Percentiles rank a stretch among this genome's conserved stretches.
Conservation (phyloP, 2,888 invertebrate species). For the Eupithecia insigniata region DNA sequence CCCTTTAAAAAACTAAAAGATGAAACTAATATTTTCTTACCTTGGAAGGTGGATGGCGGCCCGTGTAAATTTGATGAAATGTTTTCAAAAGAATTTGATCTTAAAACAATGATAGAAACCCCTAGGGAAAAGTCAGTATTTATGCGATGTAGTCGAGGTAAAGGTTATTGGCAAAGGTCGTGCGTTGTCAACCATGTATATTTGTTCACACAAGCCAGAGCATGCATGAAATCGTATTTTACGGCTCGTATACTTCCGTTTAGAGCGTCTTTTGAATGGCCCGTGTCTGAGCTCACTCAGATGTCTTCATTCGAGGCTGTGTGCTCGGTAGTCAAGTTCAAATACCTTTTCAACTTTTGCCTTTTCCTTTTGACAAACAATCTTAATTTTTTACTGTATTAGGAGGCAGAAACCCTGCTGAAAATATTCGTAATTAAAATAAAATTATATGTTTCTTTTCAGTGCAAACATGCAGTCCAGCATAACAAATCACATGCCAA, state of each 20-base stretch:
- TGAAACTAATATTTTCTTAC: background rate
- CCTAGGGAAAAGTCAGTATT: background rate
- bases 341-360: slow-evolving; percentile 51
- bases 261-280: slow-evolving; percentile 80
- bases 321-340: slow-evolving; percentile 51
- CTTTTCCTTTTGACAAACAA: slow-evolving; percentile 12
- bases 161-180: slow-evolving; percentile 77
- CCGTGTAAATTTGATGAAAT: background rate
- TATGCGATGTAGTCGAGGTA: slow-evolving; percentile 7
- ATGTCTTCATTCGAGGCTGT: slow-evolving; percentile 68
- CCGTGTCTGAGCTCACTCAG: slow-evolving; percentile 71
- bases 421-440: background rate
- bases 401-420: too few species aligned
- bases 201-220: slow-evolving; percentile 81
- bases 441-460: background rate
- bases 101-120: background rate
- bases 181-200: slow-evolving; percentile 79
- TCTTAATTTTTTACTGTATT: background rate
- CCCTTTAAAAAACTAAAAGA: too few species aligned
- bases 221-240: slow-evolving; percentile 84
- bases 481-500: background rate
- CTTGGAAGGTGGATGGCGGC: background rate
- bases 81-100: background rate
- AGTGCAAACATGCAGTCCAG: background rate
- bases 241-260: slow-evolving; percentile 80